Evolutionary conservation across 2,113 vertebrate genomes (phyloP).

Genomic region (Dromaius novaehollandiae): DNA sequence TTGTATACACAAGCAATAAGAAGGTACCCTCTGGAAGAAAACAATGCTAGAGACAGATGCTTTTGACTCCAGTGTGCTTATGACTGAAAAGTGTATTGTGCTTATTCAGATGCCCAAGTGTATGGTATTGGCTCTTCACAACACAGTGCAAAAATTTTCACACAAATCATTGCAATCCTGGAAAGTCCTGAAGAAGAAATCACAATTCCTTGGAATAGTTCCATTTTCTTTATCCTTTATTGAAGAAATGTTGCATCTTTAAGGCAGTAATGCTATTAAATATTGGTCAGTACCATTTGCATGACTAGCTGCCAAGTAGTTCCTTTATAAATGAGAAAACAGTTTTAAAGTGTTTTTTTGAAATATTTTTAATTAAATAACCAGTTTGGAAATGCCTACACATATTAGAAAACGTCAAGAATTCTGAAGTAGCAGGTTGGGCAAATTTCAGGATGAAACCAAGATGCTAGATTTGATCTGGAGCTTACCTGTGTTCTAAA

Average conservation of each 20-base stretch:
- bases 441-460: neutral
- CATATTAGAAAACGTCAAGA: neutral
- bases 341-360: neutral
- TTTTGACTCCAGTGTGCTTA: rapidly evolving
- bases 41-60: neutral
- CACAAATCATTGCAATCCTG: neutral
- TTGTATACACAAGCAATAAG: neutral
- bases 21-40: neutral
- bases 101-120: neutral
- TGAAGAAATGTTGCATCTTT: neutral
- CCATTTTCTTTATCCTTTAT: neutral
- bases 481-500: neutral
- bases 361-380: neutral
- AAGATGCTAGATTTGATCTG: neutral
- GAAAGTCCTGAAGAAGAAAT: neutral
- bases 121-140: neutral
- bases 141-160: neutral
- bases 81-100: neutral
- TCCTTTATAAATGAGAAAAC: neutral
- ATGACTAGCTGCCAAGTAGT: neutral
- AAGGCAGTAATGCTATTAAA: neutral
- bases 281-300: neutral
- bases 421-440: neutral
- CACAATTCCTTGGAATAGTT: neutral
- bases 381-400: neutral